Evolutionary conservation across 2,113 vertebrate species (phyloP).

Genomic region (Eidolon helvum): DNA sequence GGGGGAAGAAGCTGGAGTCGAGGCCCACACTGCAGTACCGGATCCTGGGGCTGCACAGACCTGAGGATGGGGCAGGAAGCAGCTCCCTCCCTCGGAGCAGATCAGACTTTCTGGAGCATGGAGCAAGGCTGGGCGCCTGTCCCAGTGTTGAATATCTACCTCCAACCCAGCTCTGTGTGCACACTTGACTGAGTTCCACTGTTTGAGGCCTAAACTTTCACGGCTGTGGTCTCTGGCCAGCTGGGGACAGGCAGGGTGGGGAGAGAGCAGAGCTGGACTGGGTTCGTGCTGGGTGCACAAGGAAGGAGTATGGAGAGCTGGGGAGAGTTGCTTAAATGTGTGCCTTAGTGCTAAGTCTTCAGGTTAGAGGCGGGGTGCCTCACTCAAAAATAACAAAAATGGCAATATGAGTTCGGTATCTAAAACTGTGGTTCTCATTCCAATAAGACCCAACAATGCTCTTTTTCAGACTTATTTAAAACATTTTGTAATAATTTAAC

Average conservation of each 20-base stretch:
- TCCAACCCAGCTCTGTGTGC: background rate
- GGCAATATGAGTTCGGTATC: background rate
- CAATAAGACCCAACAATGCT: background rate
- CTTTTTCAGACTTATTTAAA: background rate
- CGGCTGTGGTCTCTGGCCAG: background rate
- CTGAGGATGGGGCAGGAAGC: background rate
- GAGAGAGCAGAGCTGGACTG: background rate
- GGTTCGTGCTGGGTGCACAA: background rate
- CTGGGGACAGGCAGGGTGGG: fast-evolving
- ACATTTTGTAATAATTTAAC: background rate
- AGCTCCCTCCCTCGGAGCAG: background rate
- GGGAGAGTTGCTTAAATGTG: background rate
- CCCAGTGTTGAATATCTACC: background rate
- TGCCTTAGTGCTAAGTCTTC: background rate
- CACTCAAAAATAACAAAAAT: background rate
- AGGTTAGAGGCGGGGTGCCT: background rate
- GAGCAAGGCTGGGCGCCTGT: background rate
- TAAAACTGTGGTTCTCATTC: background rate
- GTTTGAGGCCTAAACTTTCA: background rate
- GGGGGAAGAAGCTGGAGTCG: too few species aligned
- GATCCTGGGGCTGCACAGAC: background rate
- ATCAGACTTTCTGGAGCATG: background rate
- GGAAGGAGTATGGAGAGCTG: background rate
- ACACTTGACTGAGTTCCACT: background rate
- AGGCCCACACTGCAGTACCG: background rate